These are phyloP conservation scores for Sciurus vulgaris DNA, from an alignment of 2,797 vertebrate genomes.

Conservation along the genomic window DNA sequence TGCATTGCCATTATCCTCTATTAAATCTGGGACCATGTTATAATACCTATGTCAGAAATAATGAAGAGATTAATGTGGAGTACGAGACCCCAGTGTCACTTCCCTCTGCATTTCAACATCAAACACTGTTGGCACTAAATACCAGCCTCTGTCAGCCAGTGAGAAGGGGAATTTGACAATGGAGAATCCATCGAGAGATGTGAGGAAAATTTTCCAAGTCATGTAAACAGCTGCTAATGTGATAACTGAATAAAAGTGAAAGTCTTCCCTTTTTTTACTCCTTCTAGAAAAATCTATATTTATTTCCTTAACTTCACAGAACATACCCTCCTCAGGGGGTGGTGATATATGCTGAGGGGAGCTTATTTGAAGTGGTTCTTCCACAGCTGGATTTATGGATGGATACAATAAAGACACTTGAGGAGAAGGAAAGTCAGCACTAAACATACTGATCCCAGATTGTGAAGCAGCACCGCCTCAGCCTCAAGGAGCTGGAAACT, in stretches of 20 bases:
- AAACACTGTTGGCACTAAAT: constrained; percentile 58
- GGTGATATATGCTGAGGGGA: constrained; percentile 58
- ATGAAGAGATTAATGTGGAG: constrained; percentile 79
- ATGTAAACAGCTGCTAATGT: constrained; percentile 73
- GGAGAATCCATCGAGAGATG: constrained; percentile 57
- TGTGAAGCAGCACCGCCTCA: background rate
- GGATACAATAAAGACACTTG: constrained; percentile 76
- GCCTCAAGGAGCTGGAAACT: background rate
- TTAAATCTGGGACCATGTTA: constrained; percentile 68
- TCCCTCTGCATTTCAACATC: constrained; percentile 67
- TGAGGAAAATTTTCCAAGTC: constrained; percentile 69
- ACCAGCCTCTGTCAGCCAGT: constrained; percentile 58
- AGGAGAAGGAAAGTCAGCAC: constrained; percentile 48
- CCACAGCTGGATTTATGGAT: constrained; percentile 75
- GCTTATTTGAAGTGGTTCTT: constrained; percentile 81
- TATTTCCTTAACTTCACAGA: constrained; percentile 75
- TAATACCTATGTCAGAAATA: constrained; percentile 78
- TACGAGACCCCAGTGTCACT: constrained; percentile 63
- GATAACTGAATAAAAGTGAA: constrained; percentile 78
- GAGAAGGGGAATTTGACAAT: constrained; percentile 62
- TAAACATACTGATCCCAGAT: constrained; percentile 70
- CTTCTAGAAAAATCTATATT: constrained; percentile 77
- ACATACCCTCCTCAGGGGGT: constrained; percentile 63
- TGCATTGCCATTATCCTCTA: constrained; percentile 73
- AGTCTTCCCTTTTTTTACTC: constrained; percentile 60